A percentile compares a stretch with the other conserved stretches of the same genome.
Evolutionary conservation across 2,113 vertebrate genomes (phyloP).

Genomic region (Balaenoptera acutorostrata): DNA sequence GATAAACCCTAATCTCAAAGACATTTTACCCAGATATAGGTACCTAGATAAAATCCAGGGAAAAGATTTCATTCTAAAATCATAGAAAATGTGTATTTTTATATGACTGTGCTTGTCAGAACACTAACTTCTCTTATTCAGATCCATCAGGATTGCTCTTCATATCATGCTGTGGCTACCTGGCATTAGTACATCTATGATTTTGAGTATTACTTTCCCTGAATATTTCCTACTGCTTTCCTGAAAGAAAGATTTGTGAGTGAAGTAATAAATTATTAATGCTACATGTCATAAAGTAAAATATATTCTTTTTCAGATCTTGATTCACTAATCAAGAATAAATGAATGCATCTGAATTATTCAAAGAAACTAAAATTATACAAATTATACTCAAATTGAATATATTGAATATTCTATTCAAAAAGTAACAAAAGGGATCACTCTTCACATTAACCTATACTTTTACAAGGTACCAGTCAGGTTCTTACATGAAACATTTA

Average conservation of each 20-base stretch:
- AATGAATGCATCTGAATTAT: conserved; percentile 82
- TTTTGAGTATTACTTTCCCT: conserved; percentile 43
- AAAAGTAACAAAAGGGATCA: conserved; percentile 67
- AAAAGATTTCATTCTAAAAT: neutral
- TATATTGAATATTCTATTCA: conserved; percentile 76
- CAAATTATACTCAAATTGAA: conserved; percentile 81
- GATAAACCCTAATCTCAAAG: neutral
- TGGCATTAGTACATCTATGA: neutral
- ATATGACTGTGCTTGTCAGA: neutral
- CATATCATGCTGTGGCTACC: neutral
- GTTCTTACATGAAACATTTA: conserved; percentile 51
- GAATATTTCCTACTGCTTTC: conserved; percentile 70
- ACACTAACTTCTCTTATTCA: neutral
- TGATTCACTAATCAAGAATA: conserved; percentile 81
- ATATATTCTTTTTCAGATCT: conserved; percentile 75
- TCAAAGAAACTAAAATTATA: conserved; percentile 75
- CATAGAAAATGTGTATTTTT: neutral
- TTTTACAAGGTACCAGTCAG: conserved; percentile 43
- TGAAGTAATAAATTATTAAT: conserved; percentile 81
- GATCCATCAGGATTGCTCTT: neutral
- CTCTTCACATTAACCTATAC: conserved; percentile 45
- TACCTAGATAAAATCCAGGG: neutral
- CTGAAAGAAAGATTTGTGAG: conserved; percentile 71
- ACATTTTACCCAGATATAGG: neutral
- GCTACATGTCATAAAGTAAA: conserved; percentile 77